Evolutionary conservation across 2,888 invertebrate species (phyloP).

Genomic region (Micoletzkya japonica): DNA sequence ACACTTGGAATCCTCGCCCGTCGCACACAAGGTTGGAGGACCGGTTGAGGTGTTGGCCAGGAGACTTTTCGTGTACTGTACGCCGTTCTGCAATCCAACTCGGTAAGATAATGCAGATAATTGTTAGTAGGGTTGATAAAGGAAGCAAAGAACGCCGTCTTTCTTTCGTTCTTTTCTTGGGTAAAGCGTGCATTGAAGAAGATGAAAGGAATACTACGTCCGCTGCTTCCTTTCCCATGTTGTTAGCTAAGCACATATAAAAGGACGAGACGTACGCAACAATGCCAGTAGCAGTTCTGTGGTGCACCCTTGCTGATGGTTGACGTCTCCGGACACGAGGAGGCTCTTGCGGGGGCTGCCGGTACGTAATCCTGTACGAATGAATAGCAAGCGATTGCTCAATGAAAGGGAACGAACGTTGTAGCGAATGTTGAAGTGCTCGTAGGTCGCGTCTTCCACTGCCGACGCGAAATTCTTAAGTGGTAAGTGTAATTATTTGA

Average conservation of each 20-base stretch:
- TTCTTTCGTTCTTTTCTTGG: too few relatives aligned
- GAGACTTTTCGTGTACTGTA: slow-evolving; percentile 5
- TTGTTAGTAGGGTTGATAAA: too few relatives aligned
- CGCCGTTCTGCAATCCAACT: not conserved
- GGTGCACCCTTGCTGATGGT: not conserved
- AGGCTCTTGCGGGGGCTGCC: not conserved
- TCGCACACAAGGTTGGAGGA: too few relatives aligned
- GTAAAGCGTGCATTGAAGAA: too few relatives aligned
- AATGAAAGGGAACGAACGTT: not conserved
- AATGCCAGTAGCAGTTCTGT: slow-evolving; percentile 21
- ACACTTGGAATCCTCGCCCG: too few relatives aligned
- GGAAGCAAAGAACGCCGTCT: too few relatives aligned
- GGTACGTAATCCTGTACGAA: slow-evolving; percentile 10
- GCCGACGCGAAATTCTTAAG: slow-evolving; percentile 9
- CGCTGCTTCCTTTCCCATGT: too few relatives aligned
- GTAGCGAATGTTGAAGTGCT: not conserved
- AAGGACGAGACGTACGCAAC: not conserved
- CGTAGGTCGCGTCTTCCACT: not conserved
- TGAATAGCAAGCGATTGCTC: not conserved
- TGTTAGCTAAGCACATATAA: not conserved
- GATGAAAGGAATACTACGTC: too few relatives aligned
- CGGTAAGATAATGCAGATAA: too few relatives aligned
- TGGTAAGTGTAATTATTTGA: not conserved
- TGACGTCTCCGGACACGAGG: not conserved
- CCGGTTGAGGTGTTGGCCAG: too few relatives aligned